These are phyloP conservation scores for Sinocyclocheilus anshuiensis DNA, from an alignment of 2,113 vertebrate genomes.

Conservation along the genomic window DNA sequence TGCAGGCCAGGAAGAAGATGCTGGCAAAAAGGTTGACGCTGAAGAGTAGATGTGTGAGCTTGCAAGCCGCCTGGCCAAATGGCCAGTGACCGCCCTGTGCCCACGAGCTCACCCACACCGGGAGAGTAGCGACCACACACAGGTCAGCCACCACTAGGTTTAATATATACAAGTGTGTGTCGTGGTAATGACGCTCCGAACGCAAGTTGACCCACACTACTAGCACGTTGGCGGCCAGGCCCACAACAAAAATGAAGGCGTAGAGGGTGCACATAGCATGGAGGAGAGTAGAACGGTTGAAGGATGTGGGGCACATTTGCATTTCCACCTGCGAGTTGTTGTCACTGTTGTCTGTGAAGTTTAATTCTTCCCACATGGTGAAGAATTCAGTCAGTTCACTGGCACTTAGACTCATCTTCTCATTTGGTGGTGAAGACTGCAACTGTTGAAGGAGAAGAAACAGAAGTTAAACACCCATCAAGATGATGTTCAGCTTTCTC, in stretches of 20 bases:
- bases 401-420: constrained; percentile 72
- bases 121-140: constrained; percentile 89
- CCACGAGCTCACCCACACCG: constrained; percentile 90
- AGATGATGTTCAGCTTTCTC: not conserved
- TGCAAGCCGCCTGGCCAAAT: constrained; percentile 88
- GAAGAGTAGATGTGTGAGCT: constrained; percentile 89
- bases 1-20: constrained; percentile 94
- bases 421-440: constrained; percentile 47
- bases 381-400: constrained; percentile 74
- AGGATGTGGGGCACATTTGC: constrained; percentile 71
- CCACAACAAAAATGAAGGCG: constrained; percentile 90
- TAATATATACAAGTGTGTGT: constrained; percentile 92
- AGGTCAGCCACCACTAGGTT: constrained; percentile 91
- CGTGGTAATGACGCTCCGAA: constrained; percentile 82
- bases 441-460: constrained; percentile 43
- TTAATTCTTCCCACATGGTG: constrained; percentile 76
- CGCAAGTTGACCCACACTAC: constrained; percentile 94
- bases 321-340: constrained; percentile 80
- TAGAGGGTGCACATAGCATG: constrained; percentile 87
- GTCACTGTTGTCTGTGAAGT: constrained; percentile 77
- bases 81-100: constrained; percentile 90
- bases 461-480: not conserved
- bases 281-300: constrained; percentile 82
- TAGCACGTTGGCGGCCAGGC: constrained; percentile 87
- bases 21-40: constrained; percentile 92